phyloP scores from a whole-genome alignment of 2,797 vertebrate species.

The Hippoglossus hippoglossus region DNA sequence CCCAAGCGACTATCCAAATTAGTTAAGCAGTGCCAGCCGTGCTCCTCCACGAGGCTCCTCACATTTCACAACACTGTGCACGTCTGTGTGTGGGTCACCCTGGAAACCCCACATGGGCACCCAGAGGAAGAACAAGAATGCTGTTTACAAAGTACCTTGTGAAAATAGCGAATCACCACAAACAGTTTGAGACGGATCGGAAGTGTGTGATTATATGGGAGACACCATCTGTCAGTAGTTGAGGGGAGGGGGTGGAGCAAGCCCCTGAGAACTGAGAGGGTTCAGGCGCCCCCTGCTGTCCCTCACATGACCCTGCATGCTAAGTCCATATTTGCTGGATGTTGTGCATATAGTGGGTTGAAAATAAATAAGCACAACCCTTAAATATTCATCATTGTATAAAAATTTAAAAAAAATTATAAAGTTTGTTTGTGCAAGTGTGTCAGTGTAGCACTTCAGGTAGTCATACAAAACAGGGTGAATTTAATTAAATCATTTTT shows the following conservation, averaged over 20 bases:
- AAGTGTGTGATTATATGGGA: constrained; percentile 78
- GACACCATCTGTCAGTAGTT: constrained; percentile 75
- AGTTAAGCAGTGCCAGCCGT: constrained; percentile 49
- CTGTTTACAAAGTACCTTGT: constrained; percentile 74
- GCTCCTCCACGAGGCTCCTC: constrained; percentile 48
- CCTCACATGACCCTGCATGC: constrained; percentile 57
- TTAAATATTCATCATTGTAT: background rate
- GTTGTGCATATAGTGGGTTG: background rate
- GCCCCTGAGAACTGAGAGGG: constrained; percentile 40
- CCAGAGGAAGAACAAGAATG: constrained; percentile 69
- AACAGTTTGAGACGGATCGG: constrained; percentile 69
- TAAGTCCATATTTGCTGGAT: constrained; percentile 13
- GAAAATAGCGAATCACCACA: constrained; percentile 71
- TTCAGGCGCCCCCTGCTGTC: constrained; percentile 73
- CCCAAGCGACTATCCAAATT: constrained; percentile 68
- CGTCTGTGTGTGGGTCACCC: constrained; percentile 45
- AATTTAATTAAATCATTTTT: constrained; percentile 58
- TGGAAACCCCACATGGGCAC: constrained; percentile 57
- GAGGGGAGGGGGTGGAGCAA: constrained; percentile 58
- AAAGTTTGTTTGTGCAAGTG: background rate
- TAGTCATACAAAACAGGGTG: constrained; percentile 36
- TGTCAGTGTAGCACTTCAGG: background rate
- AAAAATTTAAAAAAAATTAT: background rate
- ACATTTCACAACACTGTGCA: constrained; percentile 65
- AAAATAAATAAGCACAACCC: constrained; percentile 2